Evolutionary conservation across 1,140 invertebrate species (phyloP).

Genomic region (Arion vulgaris): DNA sequence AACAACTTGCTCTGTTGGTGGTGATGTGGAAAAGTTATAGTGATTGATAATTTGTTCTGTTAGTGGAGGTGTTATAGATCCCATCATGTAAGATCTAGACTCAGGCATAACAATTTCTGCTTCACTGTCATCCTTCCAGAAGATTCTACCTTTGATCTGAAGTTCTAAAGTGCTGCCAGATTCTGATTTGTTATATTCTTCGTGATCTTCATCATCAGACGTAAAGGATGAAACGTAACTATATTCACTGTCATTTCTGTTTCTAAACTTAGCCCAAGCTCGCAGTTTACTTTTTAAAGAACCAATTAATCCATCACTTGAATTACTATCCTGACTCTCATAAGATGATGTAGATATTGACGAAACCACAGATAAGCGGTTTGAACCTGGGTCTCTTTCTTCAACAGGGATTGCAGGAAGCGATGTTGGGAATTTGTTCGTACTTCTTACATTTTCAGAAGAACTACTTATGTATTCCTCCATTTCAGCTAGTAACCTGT

Average conservation of each 20-base stretch:
- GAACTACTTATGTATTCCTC: constrained; percentile 57
- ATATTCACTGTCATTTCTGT: constrained; percentile 31
- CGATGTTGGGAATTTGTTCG: constrained; percentile 53
- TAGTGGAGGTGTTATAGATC: constrained; percentile 39
- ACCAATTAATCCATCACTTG: constrained; percentile 52
- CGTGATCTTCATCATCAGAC: constrained; percentile 26
- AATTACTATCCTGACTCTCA: constrained; percentile 52
- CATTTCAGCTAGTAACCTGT: constrained; percentile 62
- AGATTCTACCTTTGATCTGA: not conserved
- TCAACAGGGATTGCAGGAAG: constrained; percentile 37
- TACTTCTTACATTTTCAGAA: constrained; percentile 38
- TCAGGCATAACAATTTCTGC: constrained; percentile 45
- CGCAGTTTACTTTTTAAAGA: constrained; percentile 52
- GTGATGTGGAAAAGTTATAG: too few species aligned
- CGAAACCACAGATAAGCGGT: constrained; percentile 55
- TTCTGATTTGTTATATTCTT: not conserved
- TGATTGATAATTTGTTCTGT: constrained; percentile 7
- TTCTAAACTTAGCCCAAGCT: constrained; percentile 43
- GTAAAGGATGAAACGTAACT: constrained; percentile 14
- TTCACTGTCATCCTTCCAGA: constrained; percentile 33
- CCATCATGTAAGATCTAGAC: constrained; percentile 46
- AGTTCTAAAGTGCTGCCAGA: constrained; percentile 3
- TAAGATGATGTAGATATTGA: constrained; percentile 57
- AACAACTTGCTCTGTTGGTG: constrained; percentile 28
- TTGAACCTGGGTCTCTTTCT: constrained; percentile 21